phyloP scores from a whole-genome alignment of 2,113 vertebrate genomes.

The Mastomys natalensis region DNA sequence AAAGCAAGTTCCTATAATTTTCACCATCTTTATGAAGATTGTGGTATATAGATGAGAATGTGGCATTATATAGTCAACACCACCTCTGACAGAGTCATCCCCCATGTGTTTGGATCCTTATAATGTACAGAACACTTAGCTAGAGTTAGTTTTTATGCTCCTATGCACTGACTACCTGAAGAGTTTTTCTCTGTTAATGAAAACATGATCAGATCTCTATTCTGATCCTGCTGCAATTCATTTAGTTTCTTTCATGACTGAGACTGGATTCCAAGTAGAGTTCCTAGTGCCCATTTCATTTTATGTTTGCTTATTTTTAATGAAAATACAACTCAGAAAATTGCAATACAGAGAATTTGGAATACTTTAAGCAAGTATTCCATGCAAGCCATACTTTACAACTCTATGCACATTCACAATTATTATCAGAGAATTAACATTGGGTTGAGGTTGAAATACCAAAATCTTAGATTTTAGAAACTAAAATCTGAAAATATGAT shows the following conservation, averaged over 20 bases:
- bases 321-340: background rate
- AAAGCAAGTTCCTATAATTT: background rate
- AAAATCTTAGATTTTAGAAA: conserved; percentile 29
- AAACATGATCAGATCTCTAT: background rate
- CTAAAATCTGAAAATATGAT: background rate
- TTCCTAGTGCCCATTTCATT: background rate
- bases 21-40: background rate
- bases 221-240: background rate
- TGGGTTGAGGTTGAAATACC: background rate
- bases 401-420: background rate
- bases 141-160: background rate
- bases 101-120: background rate
- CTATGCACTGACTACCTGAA: background rate
- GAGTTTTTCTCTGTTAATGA: background rate
- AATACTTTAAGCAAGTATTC: background rate
- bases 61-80: background rate
- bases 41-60: background rate
- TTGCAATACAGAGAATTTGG: background rate
- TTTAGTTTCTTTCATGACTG: background rate
- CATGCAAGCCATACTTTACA: background rate
- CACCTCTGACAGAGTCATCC: background rate
- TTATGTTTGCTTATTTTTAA: background rate
- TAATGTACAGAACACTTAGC: background rate
- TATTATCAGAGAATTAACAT: background rate
- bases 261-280: background rate